Conservation (phyloP, 2,888 invertebrate genomes). For the Sarcophaga variegata region DNA sequence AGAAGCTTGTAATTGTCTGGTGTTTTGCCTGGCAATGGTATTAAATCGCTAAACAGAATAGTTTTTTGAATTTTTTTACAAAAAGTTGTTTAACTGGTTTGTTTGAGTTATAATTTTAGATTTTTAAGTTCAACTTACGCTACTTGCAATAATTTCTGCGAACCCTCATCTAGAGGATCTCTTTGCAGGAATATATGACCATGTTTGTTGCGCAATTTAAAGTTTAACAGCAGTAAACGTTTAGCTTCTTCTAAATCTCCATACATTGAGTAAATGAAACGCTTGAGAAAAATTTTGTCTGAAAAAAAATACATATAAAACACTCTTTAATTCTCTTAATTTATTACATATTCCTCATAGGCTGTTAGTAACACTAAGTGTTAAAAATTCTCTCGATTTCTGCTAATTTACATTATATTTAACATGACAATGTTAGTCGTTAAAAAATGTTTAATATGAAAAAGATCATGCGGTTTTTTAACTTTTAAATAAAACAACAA, state of each 20-base stretch:
- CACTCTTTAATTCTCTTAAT: background rate
- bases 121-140: constrained; percentile 76
- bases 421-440: no score
- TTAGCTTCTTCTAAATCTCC: constrained; percentile 78
- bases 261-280: constrained; percentile 78
- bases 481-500: no score
- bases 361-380: no score
- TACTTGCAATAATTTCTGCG: constrained; percentile 77
- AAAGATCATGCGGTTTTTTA: no score
- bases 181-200: constrained; percentile 83
- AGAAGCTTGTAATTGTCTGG: constrained; percentile 87
- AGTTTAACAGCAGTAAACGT: constrained; percentile 79
- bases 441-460: no score
- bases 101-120: background rate
- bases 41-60: constrained; percentile 84
- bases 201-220: constrained; percentile 83
- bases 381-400: no score
- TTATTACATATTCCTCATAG: no score
- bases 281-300: constrained; percentile 77
- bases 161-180: constrained; percentile 81
- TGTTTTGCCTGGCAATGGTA: constrained; percentile 86
- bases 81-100: background rate
- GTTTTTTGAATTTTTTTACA: background rate
- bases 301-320: constrained; percentile 25
- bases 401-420: no score